A percentile compares a stretch with the other conserved stretches of the same genome.
These are phyloP conservation scores for Lamellibrachia luymesi DNA, from an alignment of 1,140 invertebrate species.

Conservation along the genomic window DNA sequence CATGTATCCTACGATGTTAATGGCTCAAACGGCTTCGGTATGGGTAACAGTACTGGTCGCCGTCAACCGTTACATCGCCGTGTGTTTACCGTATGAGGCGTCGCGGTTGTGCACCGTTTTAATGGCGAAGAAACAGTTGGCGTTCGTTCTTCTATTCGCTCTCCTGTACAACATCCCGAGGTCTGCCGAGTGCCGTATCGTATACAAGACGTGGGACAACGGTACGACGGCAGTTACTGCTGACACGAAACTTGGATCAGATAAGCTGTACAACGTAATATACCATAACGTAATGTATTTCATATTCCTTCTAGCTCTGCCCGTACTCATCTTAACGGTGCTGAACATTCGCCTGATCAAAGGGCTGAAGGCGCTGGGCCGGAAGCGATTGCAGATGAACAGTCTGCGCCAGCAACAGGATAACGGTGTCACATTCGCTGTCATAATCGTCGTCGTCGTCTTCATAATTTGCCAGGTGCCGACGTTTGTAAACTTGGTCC, in stretches of 20 bases:
- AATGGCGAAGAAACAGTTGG: slow-evolving; percentile 23
- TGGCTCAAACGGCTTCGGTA: slow-evolving; percentile 24
- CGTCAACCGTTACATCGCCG: neutral
- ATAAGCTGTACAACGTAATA: slow-evolving; percentile 2
- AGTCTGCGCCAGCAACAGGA: slow-evolving; percentile 28
- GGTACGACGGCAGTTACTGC: neutral
- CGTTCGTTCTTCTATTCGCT: slow-evolving; percentile 14
- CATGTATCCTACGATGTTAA: slow-evolving; percentile 9
- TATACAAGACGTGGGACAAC: neutral
- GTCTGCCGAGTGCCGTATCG: neutral
- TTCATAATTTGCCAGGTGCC: slow-evolving; percentile 29
- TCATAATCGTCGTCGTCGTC: slow-evolving; percentile 27
- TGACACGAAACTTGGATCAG: neutral
- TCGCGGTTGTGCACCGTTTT: neutral
- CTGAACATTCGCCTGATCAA: slow-evolving; percentile 28
- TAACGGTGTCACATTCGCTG: slow-evolving; percentile 28
- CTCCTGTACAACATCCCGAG: slow-evolving; percentile 24
- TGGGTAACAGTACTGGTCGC: slow-evolving; percentile 30
- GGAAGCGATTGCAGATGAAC: slow-evolving; percentile 26
- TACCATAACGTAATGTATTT: slow-evolving; percentile 27
- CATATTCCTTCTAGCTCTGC: slow-evolving; percentile 26
- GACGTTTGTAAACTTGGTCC: slow-evolving; percentile 24
- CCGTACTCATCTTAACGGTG: slow-evolving; percentile 20
- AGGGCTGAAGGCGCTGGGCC: slow-evolving; percentile 22
- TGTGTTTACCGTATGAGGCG: too few relatives aligned